These are phyloP conservation scores for Gonioctena quinquepunctata DNA, from an alignment of 1,140 invertebrate genomes.

Conservation along the genomic window DNA sequence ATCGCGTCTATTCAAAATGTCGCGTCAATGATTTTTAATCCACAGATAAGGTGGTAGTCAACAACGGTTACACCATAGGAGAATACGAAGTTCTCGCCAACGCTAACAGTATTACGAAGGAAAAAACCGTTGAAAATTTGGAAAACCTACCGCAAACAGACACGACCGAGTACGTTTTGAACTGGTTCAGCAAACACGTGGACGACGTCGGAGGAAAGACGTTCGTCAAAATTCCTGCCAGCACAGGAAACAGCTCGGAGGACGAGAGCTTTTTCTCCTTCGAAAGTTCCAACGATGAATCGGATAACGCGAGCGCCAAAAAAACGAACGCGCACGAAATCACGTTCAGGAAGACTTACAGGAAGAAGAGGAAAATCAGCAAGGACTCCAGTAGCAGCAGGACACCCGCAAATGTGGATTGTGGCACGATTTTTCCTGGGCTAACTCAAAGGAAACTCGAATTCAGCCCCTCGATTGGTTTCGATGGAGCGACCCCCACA, in stretches of 20 bases:
- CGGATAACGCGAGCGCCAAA: conserved; percentile 29
- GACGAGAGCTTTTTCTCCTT: conserved; percentile 25
- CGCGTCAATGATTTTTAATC: too few species aligned
- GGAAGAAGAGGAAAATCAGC: conserved; percentile 10
- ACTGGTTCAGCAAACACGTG: conserved; percentile 47
- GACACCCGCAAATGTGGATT: not conserved
- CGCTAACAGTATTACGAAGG: conserved; percentile 32
- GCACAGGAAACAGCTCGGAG: not conserved
- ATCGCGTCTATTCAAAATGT: too few species aligned
- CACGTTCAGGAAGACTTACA: conserved; percentile 34
- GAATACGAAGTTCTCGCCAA: conserved; percentile 59
- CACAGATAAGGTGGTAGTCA: conserved; percentile 66
- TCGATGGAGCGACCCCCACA: not conserved
- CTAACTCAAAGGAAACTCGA: not conserved
- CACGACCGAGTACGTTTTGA: conserved; percentile 47
- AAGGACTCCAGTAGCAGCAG: not conserved
- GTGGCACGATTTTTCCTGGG: not conserved
- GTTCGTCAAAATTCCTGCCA: not conserved
- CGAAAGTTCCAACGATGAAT: conserved; percentile 35
- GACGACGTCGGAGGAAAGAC: not conserved
- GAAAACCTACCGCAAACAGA: conserved; percentile 40
- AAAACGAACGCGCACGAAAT: conserved; percentile 21
- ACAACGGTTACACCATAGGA: conserved; percentile 62
- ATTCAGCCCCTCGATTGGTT: not conserved
- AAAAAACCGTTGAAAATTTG: conserved; percentile 30